Base-by-base conservation (phyloP, 2,888 invertebrate species). In the Thymelicus lineola region DNA sequence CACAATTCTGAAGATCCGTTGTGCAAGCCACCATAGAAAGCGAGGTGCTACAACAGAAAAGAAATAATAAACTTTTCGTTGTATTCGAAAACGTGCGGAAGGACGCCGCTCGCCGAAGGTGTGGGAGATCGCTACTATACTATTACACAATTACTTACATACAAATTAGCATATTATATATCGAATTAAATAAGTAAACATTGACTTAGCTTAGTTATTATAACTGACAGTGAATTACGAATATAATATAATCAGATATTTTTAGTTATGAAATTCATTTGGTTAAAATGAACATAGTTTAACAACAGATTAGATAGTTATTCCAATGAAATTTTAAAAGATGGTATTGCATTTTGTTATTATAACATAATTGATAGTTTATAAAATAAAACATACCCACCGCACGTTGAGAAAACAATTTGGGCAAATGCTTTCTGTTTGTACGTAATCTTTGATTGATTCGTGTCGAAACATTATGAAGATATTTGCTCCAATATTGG, bases 121-220 rank as follows among this genome's bases (percentile, higher is more conserved):
- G 84, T 91, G 88, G 93, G 93, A 93, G 93, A 93, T 93, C 93
- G 89, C 93, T 91, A 91, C 90, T 88, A 87, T 86, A 87, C 86
- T 88, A 89, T 88, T 91, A 90, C 88, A 92, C 89, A 88, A 86
- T 87, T 87, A 90, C 92, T 91, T 93, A 93, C 85, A 86, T 86
- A 91, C 87, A 86, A 92, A 90, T 90, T 93, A 93, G 89, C 87
- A 87, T 91, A 88, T 89, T 65, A 70, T 79, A 84, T 85, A 91
- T 88, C 83, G 87, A 91, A 91, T 91, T 90, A 92, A 89, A 92
- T 91, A 91, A 90, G 88, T 92, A 91, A 93, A 93, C 92, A 91
- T 89, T 91, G 91, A 93, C 91, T 92, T 93, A 93, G 90, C 92
- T 90, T 91, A 91, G 88, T 85, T 89, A 89, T 89, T 89, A 89